Percentiles rank a stretch among this genome's conserved stretches.
phyloP scores from a whole-genome alignment of 2,888 invertebrate species.

The Andrena hattorfiana region DNA sequence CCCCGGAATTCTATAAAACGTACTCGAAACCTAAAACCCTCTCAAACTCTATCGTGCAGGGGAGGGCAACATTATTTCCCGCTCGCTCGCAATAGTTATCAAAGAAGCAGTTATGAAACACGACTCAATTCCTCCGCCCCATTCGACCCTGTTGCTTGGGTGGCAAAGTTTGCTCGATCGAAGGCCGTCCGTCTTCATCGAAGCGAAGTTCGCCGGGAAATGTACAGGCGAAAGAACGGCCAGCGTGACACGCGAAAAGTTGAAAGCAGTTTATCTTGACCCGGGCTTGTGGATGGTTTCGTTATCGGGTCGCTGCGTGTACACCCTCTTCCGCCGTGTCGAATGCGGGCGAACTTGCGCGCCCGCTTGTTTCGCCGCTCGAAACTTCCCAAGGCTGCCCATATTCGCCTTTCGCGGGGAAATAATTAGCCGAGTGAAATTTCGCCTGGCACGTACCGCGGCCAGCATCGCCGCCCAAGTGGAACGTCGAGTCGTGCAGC shows the following conservation, averaged over 20 bases:
- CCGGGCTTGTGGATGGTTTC: slow-evolving; percentile 6
- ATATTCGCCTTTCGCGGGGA: slow-evolving; percentile 15
- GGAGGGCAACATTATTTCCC: too few relatives aligned
- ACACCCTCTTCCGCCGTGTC: not conserved
- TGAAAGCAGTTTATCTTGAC: slow-evolving; percentile 30
- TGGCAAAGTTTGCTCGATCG: not conserved
- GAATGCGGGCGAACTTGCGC: slow-evolving; percentile 15
- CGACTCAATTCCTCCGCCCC: not conserved
- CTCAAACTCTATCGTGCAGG: too few relatives aligned
- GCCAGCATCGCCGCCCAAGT: not conserved
- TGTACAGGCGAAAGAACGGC: not conserved
- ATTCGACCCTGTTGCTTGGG: not conserved
- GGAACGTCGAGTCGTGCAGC: not conserved
- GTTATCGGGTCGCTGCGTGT: slow-evolving; percentile 30
- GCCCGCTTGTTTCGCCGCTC: not conserved
- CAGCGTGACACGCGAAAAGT: slow-evolving; percentile 23
- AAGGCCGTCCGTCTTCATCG: not conserved
- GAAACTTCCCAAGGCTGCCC: slow-evolving; percentile 11
- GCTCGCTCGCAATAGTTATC: not conserved
- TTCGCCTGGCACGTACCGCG: not conserved
- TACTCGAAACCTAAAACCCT: too few relatives aligned
- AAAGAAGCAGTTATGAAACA: not conserved
- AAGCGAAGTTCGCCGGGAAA: not conserved
- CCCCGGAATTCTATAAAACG: not conserved
- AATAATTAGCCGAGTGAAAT: slow-evolving; percentile 7